Base-by-base conservation (phyloP, 1,140 invertebrate genomes). In the Theocolax elegans region DNA sequence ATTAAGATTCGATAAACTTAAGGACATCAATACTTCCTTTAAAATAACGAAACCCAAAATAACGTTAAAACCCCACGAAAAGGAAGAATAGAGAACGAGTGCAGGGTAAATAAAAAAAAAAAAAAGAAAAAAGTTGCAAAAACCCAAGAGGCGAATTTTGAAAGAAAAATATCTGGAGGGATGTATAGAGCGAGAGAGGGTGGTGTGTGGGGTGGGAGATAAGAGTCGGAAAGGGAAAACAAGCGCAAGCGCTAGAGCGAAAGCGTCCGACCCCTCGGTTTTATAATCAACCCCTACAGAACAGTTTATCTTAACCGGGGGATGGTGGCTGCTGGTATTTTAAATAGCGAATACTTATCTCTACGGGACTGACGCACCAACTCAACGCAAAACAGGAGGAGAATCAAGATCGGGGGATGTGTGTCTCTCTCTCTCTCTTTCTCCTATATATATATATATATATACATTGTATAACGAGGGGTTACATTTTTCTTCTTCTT, bases 261-360 rank as follows among this genome's bases (percentile, higher is more conserved):
- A n/a, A n/a, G n/a, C n/a, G n/a, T 71, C 75, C 66, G 69, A 59
- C 29, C 27, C 72, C 63, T 72, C 72, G 64, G 76, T 76, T 77
- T 78, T 79, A 79, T 81, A 81, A 81, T 80, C 79, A 79, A 78
- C 80, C 78, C 76, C 77, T 75, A 44, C 74, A 64, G 53, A 81
- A 81, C 82, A 80, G 82, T 84, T 84, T 85, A 85, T 84, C 82
- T 83, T 81, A 75, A 76, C 75, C 69, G 73, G 74, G 21, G 56
- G 38, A 72, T 69, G 59, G 63, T 72, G 66, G 72, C 75, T 76
- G 78, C 82, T 80, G 82, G 83, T 85, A 84, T 84, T 84, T 84
- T 83, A 84, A 84, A 85, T 83, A 84, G 81, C 76, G 75, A 84
- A 82, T 82, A 84, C 83, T 84, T 85, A 85, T 84, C 83, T 83